Evolutionary conservation across 2,797 vertebrate genomes (phyloP).

Genomic region (Pyrrhura leucotis): DNA sequence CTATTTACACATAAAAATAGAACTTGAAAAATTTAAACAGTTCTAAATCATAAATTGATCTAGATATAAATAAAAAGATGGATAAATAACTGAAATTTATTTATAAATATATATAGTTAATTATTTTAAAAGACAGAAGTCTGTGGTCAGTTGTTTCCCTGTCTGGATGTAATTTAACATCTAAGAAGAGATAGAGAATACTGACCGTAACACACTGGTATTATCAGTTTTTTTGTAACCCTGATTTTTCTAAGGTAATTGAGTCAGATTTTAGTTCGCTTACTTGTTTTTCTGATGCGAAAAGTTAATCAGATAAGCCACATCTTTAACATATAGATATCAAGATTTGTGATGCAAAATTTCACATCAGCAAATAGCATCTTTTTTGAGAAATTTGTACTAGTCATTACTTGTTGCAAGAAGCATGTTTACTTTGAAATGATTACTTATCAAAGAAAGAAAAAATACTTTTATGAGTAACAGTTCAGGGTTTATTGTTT

Average conservation of each 20-base stretch:
- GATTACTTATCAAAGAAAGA: background rate
- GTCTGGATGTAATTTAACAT: background rate
- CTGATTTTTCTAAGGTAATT: background rate
- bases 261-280: background rate
- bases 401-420: background rate
- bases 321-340: background rate
- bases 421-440: background rate
- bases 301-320: background rate
- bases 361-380: background rate
- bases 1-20: background rate
- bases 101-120: background rate
- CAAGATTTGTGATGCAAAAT: background rate
- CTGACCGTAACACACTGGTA: background rate
- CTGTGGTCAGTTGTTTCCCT: background rate
- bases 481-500: background rate
- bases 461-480: background rate
- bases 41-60: background rate
- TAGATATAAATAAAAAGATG: background rate
- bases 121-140: background rate
- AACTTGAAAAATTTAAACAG: background rate
- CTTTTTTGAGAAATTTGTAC: background rate
- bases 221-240: background rate
- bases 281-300: background rate
- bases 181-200: background rate
- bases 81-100: background rate